A percentile compares a stretch with the other conserved stretches of the same genome.
Evolutionary conservation across 2,888 invertebrate species (phyloP).

Genomic region (Dicycla oo): DNA sequence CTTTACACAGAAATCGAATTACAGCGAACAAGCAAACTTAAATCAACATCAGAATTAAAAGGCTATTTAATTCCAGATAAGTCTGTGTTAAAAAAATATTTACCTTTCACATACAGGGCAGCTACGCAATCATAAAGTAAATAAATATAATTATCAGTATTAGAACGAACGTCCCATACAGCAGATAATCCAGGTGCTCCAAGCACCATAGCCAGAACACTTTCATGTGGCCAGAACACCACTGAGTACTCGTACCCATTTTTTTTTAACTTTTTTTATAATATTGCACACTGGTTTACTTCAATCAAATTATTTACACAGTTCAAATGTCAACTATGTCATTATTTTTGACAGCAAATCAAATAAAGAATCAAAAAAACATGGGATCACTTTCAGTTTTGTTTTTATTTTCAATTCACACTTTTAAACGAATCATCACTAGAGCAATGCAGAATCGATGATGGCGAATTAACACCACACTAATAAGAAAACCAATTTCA

Average conservation of each 20-base stretch:
- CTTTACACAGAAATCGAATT: constrained; percentile 10
- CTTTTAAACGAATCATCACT: constrained; percentile 1
- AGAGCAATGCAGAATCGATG: constrained; percentile 26
- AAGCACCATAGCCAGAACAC: constrained; percentile 72
- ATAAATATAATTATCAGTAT: constrained; percentile 75
- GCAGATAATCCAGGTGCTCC: constrained; percentile 76
- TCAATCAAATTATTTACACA: neutral
- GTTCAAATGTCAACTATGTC: neutral
- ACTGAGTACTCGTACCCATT: constrained; percentile 52
- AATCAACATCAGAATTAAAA: constrained; percentile 19
- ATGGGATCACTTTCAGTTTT: constrained; percentile 8
- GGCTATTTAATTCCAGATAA: constrained; percentile 40
- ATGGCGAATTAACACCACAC: constrained; percentile 28
- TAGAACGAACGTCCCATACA: constrained; percentile 72
- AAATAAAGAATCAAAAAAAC: neutral
- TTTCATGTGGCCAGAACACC: constrained; percentile 52
- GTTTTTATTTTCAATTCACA: constrained; percentile 26
- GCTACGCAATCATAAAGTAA: constrained; percentile 73
- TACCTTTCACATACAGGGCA: constrained; percentile 52
- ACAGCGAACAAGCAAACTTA: constrained; percentile 14
- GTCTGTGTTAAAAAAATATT: constrained; percentile 33
- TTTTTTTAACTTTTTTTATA: no score
- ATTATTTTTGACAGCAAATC: constrained; percentile 1
- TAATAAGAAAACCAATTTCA: constrained; percentile 38
- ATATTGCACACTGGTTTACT: no score